Evolutionary conservation across 2,113 vertebrate species (phyloP).

Genomic region (Progne subis): DNA sequence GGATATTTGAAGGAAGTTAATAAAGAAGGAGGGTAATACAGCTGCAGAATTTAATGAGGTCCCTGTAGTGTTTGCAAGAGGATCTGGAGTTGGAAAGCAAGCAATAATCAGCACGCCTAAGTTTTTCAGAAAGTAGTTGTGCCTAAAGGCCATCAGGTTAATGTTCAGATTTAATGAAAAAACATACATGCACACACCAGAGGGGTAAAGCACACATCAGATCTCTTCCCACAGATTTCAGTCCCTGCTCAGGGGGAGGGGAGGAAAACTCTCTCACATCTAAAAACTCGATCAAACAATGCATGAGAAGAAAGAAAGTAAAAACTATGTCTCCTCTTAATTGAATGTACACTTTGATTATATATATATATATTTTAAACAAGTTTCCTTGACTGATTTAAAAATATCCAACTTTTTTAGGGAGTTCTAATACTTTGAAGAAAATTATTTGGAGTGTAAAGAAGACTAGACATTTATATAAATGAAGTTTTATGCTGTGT

Average conservation of each 20-base stretch:
- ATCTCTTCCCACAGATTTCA: background rate
- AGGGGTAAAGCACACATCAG: background rate
- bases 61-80: slow-evolving; percentile 30
- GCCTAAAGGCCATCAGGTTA: slow-evolving; percentile 39
- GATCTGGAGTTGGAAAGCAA: background rate
- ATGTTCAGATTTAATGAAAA: slow-evolving; percentile 43
- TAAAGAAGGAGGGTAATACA: slow-evolving; percentile 24
- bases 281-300: background rate
- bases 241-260: background rate
- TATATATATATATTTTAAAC: background rate
- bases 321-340: background rate
- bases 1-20: slow-evolving; percentile 45
- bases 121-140: slow-evolving; percentile 27
- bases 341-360: background rate
- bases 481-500: background rate
- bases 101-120: slow-evolving; percentile 7
- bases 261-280: background rate
- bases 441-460: background rate
- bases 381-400: background rate
- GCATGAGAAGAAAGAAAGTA: background rate
- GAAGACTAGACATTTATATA: background rate
- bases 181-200: background rate
- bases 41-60: slow-evolving; percentile 44
- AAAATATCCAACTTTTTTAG: no score
- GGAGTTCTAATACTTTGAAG: background rate